These are phyloP conservation scores for Drosophila histrio DNA, from an alignment of 2,888 invertebrate species.

Conservation along the genomic window DNA sequence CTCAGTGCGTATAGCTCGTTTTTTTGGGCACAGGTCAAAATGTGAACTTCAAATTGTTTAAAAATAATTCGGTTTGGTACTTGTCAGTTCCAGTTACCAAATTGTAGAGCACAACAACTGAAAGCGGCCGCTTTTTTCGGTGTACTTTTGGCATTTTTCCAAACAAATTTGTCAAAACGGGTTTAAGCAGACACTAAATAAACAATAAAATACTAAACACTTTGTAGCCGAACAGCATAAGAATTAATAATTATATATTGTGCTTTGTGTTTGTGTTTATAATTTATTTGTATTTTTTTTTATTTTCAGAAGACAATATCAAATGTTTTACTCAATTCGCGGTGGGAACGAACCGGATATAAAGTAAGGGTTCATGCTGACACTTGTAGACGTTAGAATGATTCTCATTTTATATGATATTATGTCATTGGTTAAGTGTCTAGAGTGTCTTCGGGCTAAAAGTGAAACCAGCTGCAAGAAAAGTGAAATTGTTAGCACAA, in stretches of 20 bases:
- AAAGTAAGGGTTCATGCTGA: slow-evolving; percentile 27
- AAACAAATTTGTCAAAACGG: slow-evolving; percentile 50
- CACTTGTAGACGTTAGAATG: background rate
- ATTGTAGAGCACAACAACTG: slow-evolving; percentile 17
- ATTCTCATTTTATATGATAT: slow-evolving; percentile 18
- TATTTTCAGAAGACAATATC: slow-evolving; percentile 48
- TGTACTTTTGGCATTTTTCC: slow-evolving; percentile 24
- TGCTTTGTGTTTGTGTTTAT: slow-evolving; percentile 32
- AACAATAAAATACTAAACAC: slow-evolving; percentile 58
- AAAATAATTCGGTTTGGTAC: slow-evolving; percentile 5
- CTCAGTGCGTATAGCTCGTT: slow-evolving; percentile 23
- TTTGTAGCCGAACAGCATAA: slow-evolving; percentile 59
- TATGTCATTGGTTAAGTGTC: slow-evolving; percentile 60
- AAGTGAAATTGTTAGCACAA: slow-evolving; percentile 59
- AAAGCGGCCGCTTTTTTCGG: background rate
- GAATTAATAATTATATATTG: slow-evolving; percentile 58
- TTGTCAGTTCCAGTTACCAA: slow-evolving; percentile 30
- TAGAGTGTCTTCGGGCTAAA: slow-evolving; percentile 36
- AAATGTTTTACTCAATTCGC: slow-evolving; percentile 20
- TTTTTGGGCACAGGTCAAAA: slow-evolving; percentile 27
- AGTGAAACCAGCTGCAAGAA: slow-evolving; percentile 64
- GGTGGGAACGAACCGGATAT: slow-evolving; percentile 60
- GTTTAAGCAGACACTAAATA: slow-evolving; percentile 42
- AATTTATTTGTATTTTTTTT: slow-evolving; percentile 50
- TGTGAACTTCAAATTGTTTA: slow-evolving; percentile 34